phyloP scores from a whole-genome alignment of 2,888 invertebrate genomes.

The Ischnura elegans region DNA sequence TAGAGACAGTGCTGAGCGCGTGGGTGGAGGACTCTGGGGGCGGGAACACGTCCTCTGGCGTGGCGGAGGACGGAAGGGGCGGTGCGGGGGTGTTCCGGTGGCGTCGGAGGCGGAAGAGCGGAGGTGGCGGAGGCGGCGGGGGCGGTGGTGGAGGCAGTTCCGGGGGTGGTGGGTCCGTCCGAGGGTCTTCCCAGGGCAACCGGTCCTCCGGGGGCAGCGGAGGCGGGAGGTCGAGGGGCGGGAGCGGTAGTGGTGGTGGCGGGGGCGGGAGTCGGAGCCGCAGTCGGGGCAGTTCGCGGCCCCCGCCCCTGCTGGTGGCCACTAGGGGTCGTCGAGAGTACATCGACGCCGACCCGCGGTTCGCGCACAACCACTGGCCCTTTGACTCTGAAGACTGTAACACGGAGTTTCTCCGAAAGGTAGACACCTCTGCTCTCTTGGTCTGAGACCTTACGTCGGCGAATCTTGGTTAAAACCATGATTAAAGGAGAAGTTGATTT shows the following conservation, averaged over 20 bases:
- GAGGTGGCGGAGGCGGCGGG: conserved; percentile 57
- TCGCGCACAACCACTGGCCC: conserved; percentile 89
- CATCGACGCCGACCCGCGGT: conserved; percentile 72
- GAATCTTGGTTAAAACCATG: too few species aligned
- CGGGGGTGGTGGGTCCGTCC: background rate
- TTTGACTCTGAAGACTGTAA: conserved; percentile 93
- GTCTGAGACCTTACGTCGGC: too few species aligned
- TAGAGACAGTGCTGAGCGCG: conserved; percentile 88
- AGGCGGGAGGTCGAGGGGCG: background rate
- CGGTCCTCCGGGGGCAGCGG: conserved; percentile 34
- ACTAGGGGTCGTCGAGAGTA: conserved; percentile 31
- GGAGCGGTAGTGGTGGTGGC: background rate
- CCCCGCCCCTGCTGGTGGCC: conserved; percentile 64
- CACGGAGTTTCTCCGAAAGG: conserved; percentile 92
- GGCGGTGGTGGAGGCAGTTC: conserved; percentile 55
- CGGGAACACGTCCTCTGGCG: conserved; percentile 65
- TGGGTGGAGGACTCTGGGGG: conserved; percentile 79
- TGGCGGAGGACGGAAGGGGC: conserved; percentile 57
- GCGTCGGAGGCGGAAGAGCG: conserved; percentile 69
- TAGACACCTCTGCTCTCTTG: too few species aligned
- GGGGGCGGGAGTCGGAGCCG: conserved; percentile 10
- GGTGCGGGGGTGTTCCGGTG: conserved; percentile 46
- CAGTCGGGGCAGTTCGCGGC: conserved; percentile 45
- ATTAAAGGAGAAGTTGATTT: too few species aligned
- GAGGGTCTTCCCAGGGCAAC: conserved; percentile 19